Percentiles rank a stretch among this genome's conserved stretches.
phyloP scores from a whole-genome alignment of 2,113 vertebrate genomes.

The Polyodon spathula region DNA sequence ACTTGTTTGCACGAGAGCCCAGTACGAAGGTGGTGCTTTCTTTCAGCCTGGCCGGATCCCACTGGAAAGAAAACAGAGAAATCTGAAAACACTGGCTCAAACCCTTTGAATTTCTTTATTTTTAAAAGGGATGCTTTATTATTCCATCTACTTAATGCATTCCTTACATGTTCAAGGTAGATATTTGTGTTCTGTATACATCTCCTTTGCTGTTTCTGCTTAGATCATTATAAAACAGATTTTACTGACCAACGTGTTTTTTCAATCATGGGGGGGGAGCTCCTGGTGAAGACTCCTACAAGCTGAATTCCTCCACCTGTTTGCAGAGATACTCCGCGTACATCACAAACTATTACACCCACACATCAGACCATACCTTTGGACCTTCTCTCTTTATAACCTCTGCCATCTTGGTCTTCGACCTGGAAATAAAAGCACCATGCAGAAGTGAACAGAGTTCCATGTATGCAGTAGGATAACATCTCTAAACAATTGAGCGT shows the following conservation, averaged over 20 bases:
- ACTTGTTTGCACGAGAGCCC: slow-evolving; percentile 97
- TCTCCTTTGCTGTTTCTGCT: too few relatives aligned
- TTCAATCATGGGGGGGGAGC: too few relatives aligned
- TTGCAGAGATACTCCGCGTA: too few relatives aligned
- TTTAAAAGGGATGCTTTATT: neutral
- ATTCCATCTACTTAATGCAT: too few relatives aligned
- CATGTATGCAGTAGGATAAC: too few relatives aligned
- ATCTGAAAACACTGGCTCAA: slow-evolving; percentile 9
- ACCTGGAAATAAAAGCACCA: slow-evolving; percentile 45
- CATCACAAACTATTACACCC: neutral
- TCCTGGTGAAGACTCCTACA: too few relatives aligned
- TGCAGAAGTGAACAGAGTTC: too few relatives aligned
- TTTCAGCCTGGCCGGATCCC: slow-evolving; percentile 82
- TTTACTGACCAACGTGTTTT: too few relatives aligned
- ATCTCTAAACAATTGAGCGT: neutral
- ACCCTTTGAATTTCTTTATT: slow-evolving; percentile 6
- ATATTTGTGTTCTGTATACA: too few relatives aligned
- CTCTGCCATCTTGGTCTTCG: slow-evolving; percentile 75
- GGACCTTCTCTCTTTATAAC: slow-evolving; percentile 83
- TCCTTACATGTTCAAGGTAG: too few relatives aligned
- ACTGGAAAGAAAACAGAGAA: slow-evolving; percentile 51
- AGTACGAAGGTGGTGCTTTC: slow-evolving; percentile 85
- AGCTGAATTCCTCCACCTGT: too few relatives aligned
- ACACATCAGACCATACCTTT: slow-evolving; percentile 61
- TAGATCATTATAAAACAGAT: too few relatives aligned